Evolutionary conservation across 2,888 invertebrate species (phyloP), one percentile per base, ranked within the genome.

Genomic region (Pandemis cinnamomeana): DNA sequence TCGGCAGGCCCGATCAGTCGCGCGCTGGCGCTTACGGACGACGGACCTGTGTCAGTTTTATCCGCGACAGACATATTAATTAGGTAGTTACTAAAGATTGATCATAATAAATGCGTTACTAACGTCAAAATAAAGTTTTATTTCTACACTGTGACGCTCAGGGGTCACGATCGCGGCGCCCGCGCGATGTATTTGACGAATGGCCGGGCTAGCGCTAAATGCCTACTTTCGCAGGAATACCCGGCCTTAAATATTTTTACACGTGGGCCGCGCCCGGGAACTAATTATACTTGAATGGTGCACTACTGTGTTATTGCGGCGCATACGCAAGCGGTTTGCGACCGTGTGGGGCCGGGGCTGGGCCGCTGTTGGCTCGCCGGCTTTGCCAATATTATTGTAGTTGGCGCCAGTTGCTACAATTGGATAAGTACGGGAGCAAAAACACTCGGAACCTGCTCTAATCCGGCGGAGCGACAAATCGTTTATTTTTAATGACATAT

Each of bases 391-490:
- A 60, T 71, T 67, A 60, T 71, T 48, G 41, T 66, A 71, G 41
- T 72, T 61, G 71, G 72, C 61, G 72, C 67, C 72, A 53, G 61
- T 62, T 67, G 67, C 2, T 61, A 46, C 67, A 58, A 71, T 67
- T 53, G 61, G 71, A 64, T 61, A 71, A 71, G 66, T 67, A 60
- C 61, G 51, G 66, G 67, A 61, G 48, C 67, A 51, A 71, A 60
- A 67, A 67, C 67, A 58, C 67, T 66, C 36, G 41, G 60, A 15
- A 36, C 27, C 13, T 1, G n/a, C 36, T 15, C 0, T 6, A n/a
- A 7, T 27, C 67, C 67, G 67, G 15, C 53, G 0, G 67, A 5
- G 41, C n/a, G 5, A 67, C 67, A 67, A 67, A 67, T 20, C 7
- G 8, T 15, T 20, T 11, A 3, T 10, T 11, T 11, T 2, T 11